Conservation (phyloP, 2,888 invertebrate genomes). For the Macaria notata region DNA sequence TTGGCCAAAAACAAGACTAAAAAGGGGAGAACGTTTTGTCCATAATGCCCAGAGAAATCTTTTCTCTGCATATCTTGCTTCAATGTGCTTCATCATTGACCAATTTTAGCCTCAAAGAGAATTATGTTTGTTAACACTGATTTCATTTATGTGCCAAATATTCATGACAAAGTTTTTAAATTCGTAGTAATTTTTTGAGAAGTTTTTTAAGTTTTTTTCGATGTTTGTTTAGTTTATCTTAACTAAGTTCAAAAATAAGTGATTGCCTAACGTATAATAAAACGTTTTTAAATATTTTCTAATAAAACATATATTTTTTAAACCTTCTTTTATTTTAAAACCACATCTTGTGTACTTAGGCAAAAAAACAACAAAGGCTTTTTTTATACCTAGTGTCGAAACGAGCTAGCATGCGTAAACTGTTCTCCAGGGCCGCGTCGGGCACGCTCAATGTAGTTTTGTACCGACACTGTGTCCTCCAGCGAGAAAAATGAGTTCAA, state of each 20-base stretch:
- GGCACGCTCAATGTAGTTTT: conserved; percentile 27
- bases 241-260: not conserved
- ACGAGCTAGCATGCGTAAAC: conserved; percentile 15
- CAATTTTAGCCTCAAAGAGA: conserved; percentile 15
- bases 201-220: conserved; percentile 1
- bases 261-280: conserved; percentile 11
- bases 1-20: conserved; percentile 26
- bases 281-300: conserved; percentile 12
- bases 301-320: conserved; percentile 19
- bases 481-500: conserved; percentile 27
- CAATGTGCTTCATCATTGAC: conserved; percentile 17
- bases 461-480: conserved; percentile 23
- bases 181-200: no score
- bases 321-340: conserved; percentile 14
- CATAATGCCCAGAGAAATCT: conserved; percentile 10
- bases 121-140: conserved; percentile 20
- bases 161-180: conserved; percentile 19
- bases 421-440: conserved; percentile 25
- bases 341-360: conserved; percentile 4
- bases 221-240: not conserved
- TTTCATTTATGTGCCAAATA: conserved; percentile 15
- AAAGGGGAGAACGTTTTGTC: conserved; percentile 24
- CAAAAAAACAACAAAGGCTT: conserved; percentile 15
- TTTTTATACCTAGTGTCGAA: conserved; percentile 19
- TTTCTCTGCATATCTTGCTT: conserved; percentile 25